Conservation (phyloP, 35 echinoderm and acorn worm genomes). For the Lytechinus variegatus region DNA sequence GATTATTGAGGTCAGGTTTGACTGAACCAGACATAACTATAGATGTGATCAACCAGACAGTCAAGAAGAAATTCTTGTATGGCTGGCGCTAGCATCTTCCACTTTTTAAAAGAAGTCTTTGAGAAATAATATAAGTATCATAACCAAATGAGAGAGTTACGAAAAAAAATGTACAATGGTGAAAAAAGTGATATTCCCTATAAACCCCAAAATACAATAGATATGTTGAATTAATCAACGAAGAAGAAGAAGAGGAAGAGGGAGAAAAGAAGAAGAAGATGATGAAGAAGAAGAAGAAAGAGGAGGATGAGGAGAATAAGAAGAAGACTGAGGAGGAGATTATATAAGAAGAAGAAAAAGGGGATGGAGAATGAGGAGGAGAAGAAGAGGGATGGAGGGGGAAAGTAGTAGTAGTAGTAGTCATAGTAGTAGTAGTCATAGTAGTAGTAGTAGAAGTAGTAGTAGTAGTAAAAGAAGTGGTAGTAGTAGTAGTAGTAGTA, state of each 20-base stretch:
- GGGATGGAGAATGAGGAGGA: constrained; percentile 27
- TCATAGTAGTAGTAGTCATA: neutral
- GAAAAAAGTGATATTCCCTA: too few species aligned
- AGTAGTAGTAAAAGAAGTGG: neutral
- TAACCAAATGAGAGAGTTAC: too few species aligned
- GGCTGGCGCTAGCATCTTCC: too few species aligned
- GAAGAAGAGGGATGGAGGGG: neutral
- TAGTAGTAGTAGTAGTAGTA: neutral
- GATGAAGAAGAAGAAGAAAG: neutral
- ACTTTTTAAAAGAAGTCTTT: too few species aligned
- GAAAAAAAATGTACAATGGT: too few species aligned
- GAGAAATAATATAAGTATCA: too few species aligned
- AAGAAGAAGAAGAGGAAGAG: neutral
- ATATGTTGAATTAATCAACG: neutral
- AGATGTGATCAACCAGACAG: too few species aligned
- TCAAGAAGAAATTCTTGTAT: too few species aligned
- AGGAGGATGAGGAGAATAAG: too few species aligned
- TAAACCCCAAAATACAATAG: too few species aligned
- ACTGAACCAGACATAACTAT: too few species aligned
- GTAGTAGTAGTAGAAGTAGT: neutral
- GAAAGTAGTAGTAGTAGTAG: constrained; percentile 2
- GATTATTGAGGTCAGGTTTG: too few species aligned
- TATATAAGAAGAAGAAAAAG: constrained; percentile 28
- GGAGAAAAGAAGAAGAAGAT: neutral
- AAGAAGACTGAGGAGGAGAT: neutral